Base-by-base conservation (phyloP, 2,888 invertebrate genomes). In the Pedicia rivosa region DNA sequence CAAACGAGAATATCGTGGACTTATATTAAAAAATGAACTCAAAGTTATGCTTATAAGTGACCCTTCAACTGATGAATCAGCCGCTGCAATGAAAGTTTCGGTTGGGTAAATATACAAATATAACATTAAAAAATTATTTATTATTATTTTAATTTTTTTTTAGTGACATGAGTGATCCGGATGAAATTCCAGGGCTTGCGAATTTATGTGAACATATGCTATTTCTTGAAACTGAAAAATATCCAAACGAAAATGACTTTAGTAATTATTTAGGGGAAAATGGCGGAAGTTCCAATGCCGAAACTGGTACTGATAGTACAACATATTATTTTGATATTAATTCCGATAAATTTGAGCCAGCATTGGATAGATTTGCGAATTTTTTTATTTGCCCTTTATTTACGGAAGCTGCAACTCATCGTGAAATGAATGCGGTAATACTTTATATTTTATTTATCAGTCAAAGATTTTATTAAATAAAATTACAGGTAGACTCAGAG, bases 151-250 rank as follows among this genome's bases (percentile, higher is more conserved):
- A 16, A n/a, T 36, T 24, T 13, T 25, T 17, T 20, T 27, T 14
- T 29, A 59, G 86, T 2, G 82, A 78, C 48, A 74, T 95, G 63
- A 82, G 78, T 46, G 97, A 98, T 57, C 95, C 97, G 0, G 72
- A 74, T 14, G 75, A 88, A 43, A 51, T 97, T 24, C 90, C 87
- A 0, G 97, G 97, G 0, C 57, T 97, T 46, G 97, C 97, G 1
- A 97, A 98, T 61, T 97, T 98, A 60, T 92, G 94, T 59, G 97
- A 98, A 56, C 97, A 98, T 61, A 98, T 98, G 97, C 69, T 98
- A 27, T 98, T 98, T 54, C 61, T 97, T 46, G 98, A 97, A 5
- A 97, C 95, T 0, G 67, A 83, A 55, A 95, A 95, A 58, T 90
- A 83, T 63, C 87, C 88, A 6, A 66, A 72, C 58, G 90, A 92